Percentiles rank a stretch among this genome's conserved stretches.
Conservation (phyloP, 1,140 invertebrate species). For the Drosophila seguyi region DNA sequence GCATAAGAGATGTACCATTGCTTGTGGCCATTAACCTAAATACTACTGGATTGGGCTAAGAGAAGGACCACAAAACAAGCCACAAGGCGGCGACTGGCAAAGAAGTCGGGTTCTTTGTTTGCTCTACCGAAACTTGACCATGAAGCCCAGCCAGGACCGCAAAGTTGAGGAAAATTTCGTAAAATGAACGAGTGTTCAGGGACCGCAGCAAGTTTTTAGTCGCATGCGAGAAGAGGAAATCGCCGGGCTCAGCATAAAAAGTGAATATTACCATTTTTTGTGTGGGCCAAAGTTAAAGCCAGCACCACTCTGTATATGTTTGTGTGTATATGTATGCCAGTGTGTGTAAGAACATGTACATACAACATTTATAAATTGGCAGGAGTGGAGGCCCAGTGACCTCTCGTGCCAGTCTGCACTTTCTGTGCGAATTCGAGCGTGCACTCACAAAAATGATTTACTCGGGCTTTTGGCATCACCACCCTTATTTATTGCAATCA, state of each 20-base stretch:
- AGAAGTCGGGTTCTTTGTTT: constrained; percentile 38
- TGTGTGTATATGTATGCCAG: constrained; percentile 8
- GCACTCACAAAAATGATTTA: constrained; percentile 12
- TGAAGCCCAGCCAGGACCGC: constrained; percentile 40
- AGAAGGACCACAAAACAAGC: constrained; percentile 23
- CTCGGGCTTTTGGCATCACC: background rate
- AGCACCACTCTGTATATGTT: constrained; percentile 16
- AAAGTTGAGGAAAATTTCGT: constrained; percentile 47
- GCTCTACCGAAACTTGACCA: constrained; percentile 53
- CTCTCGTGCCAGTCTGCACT: constrained; percentile 62
- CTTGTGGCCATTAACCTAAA: constrained; percentile 42
- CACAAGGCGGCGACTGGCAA: constrained; percentile 30
- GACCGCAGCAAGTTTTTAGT: constrained; percentile 68
- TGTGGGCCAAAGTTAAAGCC: constrained; percentile 60
- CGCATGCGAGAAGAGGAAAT: constrained; percentile 52
- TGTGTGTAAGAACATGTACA: constrained; percentile 65
- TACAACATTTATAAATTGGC: constrained; percentile 78
- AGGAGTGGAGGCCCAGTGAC: constrained; percentile 54
- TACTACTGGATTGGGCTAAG: constrained; percentile 11
- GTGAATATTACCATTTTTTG: constrained; percentile 76
- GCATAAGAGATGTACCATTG: constrained; percentile 5
- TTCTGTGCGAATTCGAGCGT: constrained; percentile 6
- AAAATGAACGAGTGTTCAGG: constrained; percentile 34
- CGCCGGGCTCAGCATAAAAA: constrained; percentile 74
- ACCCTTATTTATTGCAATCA: background rate